Evolutionary conservation across 92 coral and sea anemone genomes (phyloP).

Genomic region (Epizoanthus stellaris): DNA sequence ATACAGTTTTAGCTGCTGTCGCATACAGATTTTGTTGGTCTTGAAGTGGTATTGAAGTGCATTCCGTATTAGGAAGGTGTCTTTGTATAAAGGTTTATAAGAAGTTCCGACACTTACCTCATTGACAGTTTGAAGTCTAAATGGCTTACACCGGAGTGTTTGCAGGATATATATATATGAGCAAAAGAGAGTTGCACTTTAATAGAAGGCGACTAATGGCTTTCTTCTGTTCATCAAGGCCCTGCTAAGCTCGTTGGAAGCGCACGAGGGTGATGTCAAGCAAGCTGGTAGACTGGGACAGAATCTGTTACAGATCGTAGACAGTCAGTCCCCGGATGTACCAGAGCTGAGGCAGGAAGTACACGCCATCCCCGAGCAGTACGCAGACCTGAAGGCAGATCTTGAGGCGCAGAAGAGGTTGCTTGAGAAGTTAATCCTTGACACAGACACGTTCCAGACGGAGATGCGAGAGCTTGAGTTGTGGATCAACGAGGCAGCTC

Average conservation of each 20-base stretch:
- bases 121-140: too few species aligned
- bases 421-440: slow-evolving; percentile 65
- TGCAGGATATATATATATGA: too few species aligned
- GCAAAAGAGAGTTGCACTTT: not conserved
- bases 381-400: slow-evolving; percentile 62
- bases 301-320: slow-evolving; percentile 72
- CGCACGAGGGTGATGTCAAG: slow-evolving; percentile 78
- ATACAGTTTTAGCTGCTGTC: too few species aligned
- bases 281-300: slow-evolving; percentile 80
- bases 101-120: too few species aligned
- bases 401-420: slow-evolving; percentile 75
- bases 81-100: too few species aligned
- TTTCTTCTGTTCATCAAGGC: slow-evolving; percentile 48
- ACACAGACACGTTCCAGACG: slow-evolving; percentile 58
- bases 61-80: too few species aligned
- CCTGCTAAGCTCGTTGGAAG: slow-evolving; percentile 67
- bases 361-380: slow-evolving; percentile 66
- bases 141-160: too few species aligned
- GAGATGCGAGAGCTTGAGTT: slow-evolving; percentile 76
- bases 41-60: too few species aligned
- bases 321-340: slow-evolving; percentile 81
- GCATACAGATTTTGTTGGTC: too few species aligned
- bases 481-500: slow-evolving; percentile 85
- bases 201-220: not conserved
- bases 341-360: slow-evolving; percentile 80